Base-by-base conservation (phyloP, 1,140 invertebrate genomes). In the Dufourea novaeangliae region DNA sequence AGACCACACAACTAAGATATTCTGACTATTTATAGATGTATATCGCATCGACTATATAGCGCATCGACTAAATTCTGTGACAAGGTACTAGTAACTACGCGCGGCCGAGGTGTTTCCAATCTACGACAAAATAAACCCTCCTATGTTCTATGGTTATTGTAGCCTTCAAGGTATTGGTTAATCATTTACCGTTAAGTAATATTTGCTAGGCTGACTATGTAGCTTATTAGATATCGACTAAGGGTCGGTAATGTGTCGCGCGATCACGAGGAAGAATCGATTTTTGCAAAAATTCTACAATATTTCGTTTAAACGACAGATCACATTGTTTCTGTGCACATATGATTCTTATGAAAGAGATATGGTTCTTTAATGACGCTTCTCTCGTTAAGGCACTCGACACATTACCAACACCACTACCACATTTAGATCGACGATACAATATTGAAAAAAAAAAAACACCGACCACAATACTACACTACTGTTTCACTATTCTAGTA, bases 1-100 rank as follows among this genome's bases (percentile, higher is more conserved):
- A 91, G 83, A 92, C 89, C 91, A 93, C 91, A 93, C 91, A 92
- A 92, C 92, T 92, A 93, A 92, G 81, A 88, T n/a, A n/a, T 83
- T 91, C 85, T 82, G 83, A 89, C 90, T 92, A 91, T 90, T 78
- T 91, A 89, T 90, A 87, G 90, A 73, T 87, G 83, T 91, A 91
- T 92, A 91, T 88, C 88, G 87, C 87, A 89, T 87, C 83, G 90
- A 90, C 91, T 92, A 92, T 88, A 86, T 90, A 90, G 84, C 84
- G 85, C 71, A 78, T 82, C 67, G 85, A 86, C 86, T 87, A 86
- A 87, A 86, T 71, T 86, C 74, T 83, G 75, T 87, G 80, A 83
- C 64, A 84, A 88, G 87, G 86, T 89, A 88, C 89, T 91, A 91
- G 68, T 90, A 86, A 90, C 91, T 91, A 91, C 90, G 87, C 90